Evolutionary conservation across 2,888 invertebrate species (phyloP), one percentile per base, ranked within the genome.

Genomic region (Heteropelma amictum): DNA sequence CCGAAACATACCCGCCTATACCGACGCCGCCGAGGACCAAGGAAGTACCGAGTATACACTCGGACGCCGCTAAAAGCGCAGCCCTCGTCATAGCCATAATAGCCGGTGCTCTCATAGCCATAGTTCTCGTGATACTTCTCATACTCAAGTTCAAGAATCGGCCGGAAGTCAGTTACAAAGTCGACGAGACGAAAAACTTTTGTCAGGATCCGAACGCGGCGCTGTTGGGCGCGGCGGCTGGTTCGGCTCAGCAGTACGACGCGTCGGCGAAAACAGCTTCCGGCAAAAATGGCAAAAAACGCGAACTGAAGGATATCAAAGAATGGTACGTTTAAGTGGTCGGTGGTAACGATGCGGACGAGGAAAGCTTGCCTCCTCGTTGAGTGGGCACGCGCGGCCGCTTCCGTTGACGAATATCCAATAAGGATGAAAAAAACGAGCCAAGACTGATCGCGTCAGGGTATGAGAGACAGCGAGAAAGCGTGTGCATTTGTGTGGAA

Each of bases 321-420:
- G 97, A 97, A 92, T 97, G 97, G 97, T 97, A 97, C 90, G 97
- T 97, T 90, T 97, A 95, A 92, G 80, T n/a, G 40, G n/a, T n/a
- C n/a, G 14, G 8, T 40, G 23, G n/a, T n/a, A n/a, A n/a, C n/a
- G n/a, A n/a, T n/a, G n/a, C n/a, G n/a, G n/a, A n/a, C n/a, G n/a
- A n/a, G n/a, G n/a, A n/a, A n/a, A n/a, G n/a, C n/a, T n/a, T n/a
- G n/a, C n/a, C n/a, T n/a, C n/a, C n/a, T 51, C 53, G 17, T 6
- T 5, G 3, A 3, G 33, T n/a, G n/a, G n/a, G n/a, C n/a, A n/a
- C n/a, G n/a, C n/a, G n/a, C n/a, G n/a, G n/a, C n/a, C n/a, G n/a
- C n/a, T n/a, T n/a, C n/a, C n/a, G n/a, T n/a, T n/a, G n/a, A n/a
- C n/a, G n/a, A n/a, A n/a, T n/a, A n/a, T n/a, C n/a, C n/a, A n/a